Base-by-base conservation (phyloP, 2,888 invertebrate species). In the Amphipoea oculea region DNA sequence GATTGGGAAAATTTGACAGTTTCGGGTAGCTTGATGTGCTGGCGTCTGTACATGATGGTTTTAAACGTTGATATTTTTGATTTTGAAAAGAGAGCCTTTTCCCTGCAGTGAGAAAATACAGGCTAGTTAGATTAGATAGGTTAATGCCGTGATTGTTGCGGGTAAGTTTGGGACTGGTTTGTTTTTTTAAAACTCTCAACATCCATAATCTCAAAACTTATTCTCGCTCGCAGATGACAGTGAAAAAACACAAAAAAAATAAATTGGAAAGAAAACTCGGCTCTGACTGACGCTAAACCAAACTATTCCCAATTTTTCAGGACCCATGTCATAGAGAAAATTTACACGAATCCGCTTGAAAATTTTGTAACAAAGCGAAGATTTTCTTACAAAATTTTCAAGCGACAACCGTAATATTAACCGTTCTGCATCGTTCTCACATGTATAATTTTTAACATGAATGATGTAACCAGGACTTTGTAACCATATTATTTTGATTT, bases 241-340 rank as follows among this genome's bases (percentile, higher is more conserved):
- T 70, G 62, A 82, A 68, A 78, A n/a, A 73, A 73, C 42, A 14
- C 11, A 14, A 63, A 71, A 81, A 75, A 36, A 12, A 60, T 45
- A 4, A 20, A 9, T 51, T 66, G 63, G n/a, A 76, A 82, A 75
- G 71, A 76, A 70, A 54, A 54, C n/a, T 12, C 1, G 12, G 23
- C 14, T 57, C 14, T 11, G 48, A 63, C 42, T 68, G 79, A 75
- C 40, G 65, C 7, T 57, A 40, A 66, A 20, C 51, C 67, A 78
- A 81, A 88, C 72, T 81, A 86, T 88, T 63, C 40, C 42, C 74
- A 74, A 87, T 86, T 81, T 86, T 81, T 83, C 86, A 78, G 72
- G 4, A 81, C 78, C 76, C 76, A 63, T 57, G 70, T 76, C 80
- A 77, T 65, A 69, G 36, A 29, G 57, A 48, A 67, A 73, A 82